phyloP scores from a whole-genome alignment of 2,113 vertebrate genomes.

The Tragulus kanchil region DNA sequence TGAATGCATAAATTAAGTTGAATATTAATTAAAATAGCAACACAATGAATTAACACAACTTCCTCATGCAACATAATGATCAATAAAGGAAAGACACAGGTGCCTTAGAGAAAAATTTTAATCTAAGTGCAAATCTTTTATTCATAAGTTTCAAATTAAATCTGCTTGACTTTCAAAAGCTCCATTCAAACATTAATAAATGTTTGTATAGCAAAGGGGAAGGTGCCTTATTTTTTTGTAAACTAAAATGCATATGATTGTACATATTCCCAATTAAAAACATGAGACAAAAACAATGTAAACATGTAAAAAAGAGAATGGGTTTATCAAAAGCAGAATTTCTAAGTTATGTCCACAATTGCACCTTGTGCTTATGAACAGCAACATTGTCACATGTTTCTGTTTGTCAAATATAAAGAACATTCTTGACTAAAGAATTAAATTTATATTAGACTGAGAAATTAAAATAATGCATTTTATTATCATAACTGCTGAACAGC shows the following conservation, averaged over 20 bases:
- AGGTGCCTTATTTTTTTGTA: constrained; percentile 65
- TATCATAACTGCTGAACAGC: background rate
- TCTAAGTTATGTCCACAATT: background rate
- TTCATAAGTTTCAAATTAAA: constrained; percentile 79
- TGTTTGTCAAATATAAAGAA: background rate
- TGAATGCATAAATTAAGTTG: constrained; percentile 55
- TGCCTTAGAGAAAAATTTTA: constrained; percentile 75
- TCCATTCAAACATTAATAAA: constrained; percentile 75
- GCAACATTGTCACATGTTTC: background rate
- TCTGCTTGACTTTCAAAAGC: constrained; percentile 71
- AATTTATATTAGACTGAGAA: background rate
- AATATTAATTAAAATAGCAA: constrained; percentile 72
- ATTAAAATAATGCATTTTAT: constrained; percentile 5
- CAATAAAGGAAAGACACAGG: constrained; percentile 73
- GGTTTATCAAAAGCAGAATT: background rate
- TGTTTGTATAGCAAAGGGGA: constrained; percentile 63
- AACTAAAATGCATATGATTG: constrained; percentile 62
- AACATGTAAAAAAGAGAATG: constrained; percentile 35
- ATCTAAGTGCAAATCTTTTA: constrained; percentile 80
- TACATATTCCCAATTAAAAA: constrained; percentile 52
- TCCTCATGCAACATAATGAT: constrained; percentile 68
- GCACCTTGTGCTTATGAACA: background rate
- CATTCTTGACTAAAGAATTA: constrained; percentile 1
- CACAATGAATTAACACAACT: constrained; percentile 66
- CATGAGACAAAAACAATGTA: background rate